Evolutionary conservation across 2,888 invertebrate species (phyloP).

Genomic region (Watsonalla binaria): DNA sequence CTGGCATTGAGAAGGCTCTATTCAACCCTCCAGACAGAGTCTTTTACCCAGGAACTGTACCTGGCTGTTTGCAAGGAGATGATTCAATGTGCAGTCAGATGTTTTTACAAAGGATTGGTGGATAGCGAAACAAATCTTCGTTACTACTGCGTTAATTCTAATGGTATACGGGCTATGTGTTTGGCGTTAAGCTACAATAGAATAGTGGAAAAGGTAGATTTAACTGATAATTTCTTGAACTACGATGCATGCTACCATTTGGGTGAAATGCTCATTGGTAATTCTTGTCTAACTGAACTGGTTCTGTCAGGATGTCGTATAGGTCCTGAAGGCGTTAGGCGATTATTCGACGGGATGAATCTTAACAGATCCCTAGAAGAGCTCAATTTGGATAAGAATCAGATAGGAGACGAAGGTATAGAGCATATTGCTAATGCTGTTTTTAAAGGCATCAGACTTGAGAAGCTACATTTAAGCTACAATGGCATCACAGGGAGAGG

Average conservation of each 20-base stretch:
- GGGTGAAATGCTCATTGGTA: constrained; percentile 45
- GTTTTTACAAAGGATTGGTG: constrained; percentile 41
- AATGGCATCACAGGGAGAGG: constrained; percentile 46
- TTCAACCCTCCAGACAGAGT: constrained; percentile 28
- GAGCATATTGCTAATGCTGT: constrained; percentile 35
- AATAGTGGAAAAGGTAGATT: constrained; percentile 37
- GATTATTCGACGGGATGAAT: constrained; percentile 29
- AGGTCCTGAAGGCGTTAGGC: constrained; percentile 37
- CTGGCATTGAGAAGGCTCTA: constrained; percentile 51
- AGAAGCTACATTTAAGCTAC: constrained; percentile 41
- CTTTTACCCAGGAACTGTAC: constrained; percentile 48
- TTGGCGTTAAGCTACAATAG: constrained; percentile 46
- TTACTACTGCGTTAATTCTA: constrained; percentile 53
- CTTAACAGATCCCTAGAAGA: constrained; percentile 31
- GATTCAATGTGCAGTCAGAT: constrained; percentile 40
- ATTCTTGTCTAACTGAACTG: constrained; percentile 39
- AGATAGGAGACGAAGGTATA: constrained; percentile 41
- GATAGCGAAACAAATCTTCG: constrained; percentile 42
- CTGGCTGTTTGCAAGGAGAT: constrained; percentile 50
- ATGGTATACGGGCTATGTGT: constrained; percentile 52
- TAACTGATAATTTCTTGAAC: constrained; percentile 54
- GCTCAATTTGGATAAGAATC: constrained; percentile 45
- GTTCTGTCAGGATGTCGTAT: constrained; percentile 57
- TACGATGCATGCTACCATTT: constrained; percentile 57
- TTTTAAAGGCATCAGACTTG: constrained; percentile 32